Percentiles rank a stretch among this genome's conserved stretches.
phyloP scores from a whole-genome alignment of 1,140 invertebrate species.

The Nasonia vitripennis region DNA sequence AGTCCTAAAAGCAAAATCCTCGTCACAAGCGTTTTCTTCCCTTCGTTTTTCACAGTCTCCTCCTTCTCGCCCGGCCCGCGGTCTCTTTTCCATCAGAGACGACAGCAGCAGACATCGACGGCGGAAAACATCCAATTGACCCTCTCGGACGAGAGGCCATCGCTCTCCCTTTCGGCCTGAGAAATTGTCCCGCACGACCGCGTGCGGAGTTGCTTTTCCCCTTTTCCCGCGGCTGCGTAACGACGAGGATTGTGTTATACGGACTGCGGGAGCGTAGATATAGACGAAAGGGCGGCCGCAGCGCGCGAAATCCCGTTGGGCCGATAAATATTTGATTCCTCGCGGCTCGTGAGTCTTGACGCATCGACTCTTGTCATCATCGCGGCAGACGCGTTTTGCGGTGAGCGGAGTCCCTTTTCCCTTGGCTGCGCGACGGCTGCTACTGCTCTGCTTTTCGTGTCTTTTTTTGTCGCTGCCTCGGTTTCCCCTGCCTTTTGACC shows the following conservation, averaged over 20 bases:
- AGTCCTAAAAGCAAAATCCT: no score
- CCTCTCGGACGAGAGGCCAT: conserved; percentile 50
- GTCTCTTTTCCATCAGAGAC: neutral
- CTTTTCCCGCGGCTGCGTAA: conserved; percentile 50
- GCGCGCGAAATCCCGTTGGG: conserved; percentile 54
- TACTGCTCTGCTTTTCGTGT: neutral
- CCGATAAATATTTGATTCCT: conserved; percentile 60
- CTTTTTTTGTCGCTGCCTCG: neutral
- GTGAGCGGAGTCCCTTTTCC: neutral
- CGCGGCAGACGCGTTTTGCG: conserved; percentile 22
- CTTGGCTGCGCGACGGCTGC: neutral
- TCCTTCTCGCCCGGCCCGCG: neutral
- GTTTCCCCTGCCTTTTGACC: neutral
- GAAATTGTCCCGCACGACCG: conserved; percentile 52
- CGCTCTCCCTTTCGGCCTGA: neutral
- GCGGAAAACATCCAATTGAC: conserved; percentile 56
- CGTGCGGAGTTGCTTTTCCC: conserved; percentile 41
- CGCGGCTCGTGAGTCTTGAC: conserved; percentile 16
- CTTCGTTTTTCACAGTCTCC: neutral
- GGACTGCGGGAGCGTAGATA: neutral
- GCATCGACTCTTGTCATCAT: conserved; percentile 32
- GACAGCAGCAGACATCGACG: conserved; percentile 37
- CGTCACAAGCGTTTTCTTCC: neutral
- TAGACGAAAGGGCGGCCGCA: conserved; percentile 48
- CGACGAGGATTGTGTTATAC: conserved; percentile 62